Percentiles rank a stretch among this genome's conserved stretches.
Conservation (phyloP, 2,113 vertebrate species). For the Microcebus griseorufus region DNA sequence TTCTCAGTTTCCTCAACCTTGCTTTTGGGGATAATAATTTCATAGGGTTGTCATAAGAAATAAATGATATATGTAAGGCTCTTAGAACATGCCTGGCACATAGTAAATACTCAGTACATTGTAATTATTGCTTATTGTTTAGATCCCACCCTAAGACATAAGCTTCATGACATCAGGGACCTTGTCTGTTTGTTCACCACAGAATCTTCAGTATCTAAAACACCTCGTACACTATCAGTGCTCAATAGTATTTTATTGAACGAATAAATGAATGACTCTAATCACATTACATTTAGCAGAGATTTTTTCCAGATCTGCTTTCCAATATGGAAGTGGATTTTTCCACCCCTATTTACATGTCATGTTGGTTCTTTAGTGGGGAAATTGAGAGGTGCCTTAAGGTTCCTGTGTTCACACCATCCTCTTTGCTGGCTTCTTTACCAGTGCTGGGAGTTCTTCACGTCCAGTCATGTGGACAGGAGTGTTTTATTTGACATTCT, state of each 20-base stretch:
- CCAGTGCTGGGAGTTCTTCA: background rate
- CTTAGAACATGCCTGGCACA: background rate
- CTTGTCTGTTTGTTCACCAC: conserved; percentile 4
- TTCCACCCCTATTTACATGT: background rate
- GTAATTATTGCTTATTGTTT: background rate
- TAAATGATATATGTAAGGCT: background rate
- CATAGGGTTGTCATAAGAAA: background rate
- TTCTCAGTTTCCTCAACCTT: background rate
- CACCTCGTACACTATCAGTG: background rate
- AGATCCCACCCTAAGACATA: background rate
- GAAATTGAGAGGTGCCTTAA: background rate
- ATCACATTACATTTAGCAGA: background rate
- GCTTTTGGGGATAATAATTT: background rate
- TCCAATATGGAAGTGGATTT: background rate
- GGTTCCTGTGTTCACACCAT: background rate
- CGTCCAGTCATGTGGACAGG: background rate
- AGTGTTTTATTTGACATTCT: conserved; percentile 28
- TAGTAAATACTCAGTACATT: background rate
- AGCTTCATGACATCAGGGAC: background rate
- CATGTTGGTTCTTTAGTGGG: background rate
- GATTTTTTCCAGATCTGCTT: background rate
- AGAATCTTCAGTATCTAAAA: conserved; percentile 5
- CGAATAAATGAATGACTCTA: background rate
- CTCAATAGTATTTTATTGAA: background rate
- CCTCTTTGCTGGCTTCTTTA: background rate